Base-by-base conservation (phyloP, 2,888 invertebrate genomes). In the Unio delphinus region DNA sequence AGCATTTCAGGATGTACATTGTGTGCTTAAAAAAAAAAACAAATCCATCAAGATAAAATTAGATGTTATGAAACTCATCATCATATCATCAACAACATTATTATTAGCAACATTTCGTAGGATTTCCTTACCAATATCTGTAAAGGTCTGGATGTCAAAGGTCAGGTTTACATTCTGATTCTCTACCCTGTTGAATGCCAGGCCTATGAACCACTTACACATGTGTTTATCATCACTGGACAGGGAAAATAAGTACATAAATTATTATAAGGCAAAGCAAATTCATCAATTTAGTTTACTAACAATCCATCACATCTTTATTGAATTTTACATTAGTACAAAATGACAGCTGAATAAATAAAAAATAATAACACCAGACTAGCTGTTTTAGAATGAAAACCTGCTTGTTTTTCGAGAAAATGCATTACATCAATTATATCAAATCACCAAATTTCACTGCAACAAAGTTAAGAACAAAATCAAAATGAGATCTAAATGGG, bases 151-250 rank as follows among this genome's bases (percentile, higher is more conserved):
- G 80, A 99, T 98, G 88, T 97, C 98, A 80, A 94, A 94, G 0
- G 98, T 98, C 71, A 99, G 93, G 91, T 99, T 96, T 66, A 99
- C 94, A 87, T 97, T 97, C 65, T 96, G 92, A 88, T 95, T 95
- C 88, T 95, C 94, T 20, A 94, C 93, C 91, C 96, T 96, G 83
- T 84, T 94, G 89, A 99, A 97, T 77, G 95, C 94, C 66, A 99
- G 92, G 0, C 99, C 99, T 84, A 99, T 97, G 91, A 99, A 99
- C 99, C 99, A 99, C 94, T 97, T 95, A 8, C 95, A 95, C 88
- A 95, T 94, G 79, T 92, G 78, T 92, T 92, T 56, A 92, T 92
- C 81, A 84, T 90, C 86, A 80, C 87, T 89, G 84, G 60, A 84
- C 84, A 65, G 67, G 83, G 79, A 66, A 64, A 65, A 72, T 65